Base-by-base conservation (phyloP, 1,140 invertebrate genomes). In the Chymomyza costata region DNA sequence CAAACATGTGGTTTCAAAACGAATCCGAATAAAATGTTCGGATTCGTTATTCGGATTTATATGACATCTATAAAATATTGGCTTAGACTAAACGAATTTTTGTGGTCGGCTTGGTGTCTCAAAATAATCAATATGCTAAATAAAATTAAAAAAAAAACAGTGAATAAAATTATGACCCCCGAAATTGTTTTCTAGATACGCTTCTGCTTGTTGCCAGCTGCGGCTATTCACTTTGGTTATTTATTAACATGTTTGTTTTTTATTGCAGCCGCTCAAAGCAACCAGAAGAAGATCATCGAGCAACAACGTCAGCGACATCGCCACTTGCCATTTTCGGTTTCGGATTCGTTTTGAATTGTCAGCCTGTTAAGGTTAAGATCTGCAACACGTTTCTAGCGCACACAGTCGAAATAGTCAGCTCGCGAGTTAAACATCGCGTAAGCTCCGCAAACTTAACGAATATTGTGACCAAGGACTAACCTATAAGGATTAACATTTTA, bases 361-460 rank as follows among this genome's bases (percentile, higher is more conserved):
- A n/a, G 8, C 59, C 59, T 66, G 73, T 78, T 78, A 78, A 81
- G 65, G 73, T 78, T 78, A 78, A 81, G 65, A 78, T 69, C 64
- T 61, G 64, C 53, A 68, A 52, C 55, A 55, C 56, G 60, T 59
- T 65, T 80, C 73, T 80, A 80, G 70, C 68, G 56, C 74, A 55
- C 60, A 73, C 73, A 80, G 73, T 80, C 65, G 60, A 81, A 81
- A 80, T 81, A 57, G 73, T 81, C 64, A 61, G 74, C 73, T 81
- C 74, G 64, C 73, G 61, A 67, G 60, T 40, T 45, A 44, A 66
- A 70, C 74, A 76, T 71, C 71, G 71, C 70, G 61, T 41, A 43
- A 54, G 62, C 70, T 66, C 14, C 52, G 57, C 13, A n/a, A 56
- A 60, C 57, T 13, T 14, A 16, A 47, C 39, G 30, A 8, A 16